Percentiles rank a stretch among this genome's conserved stretches.
These are phyloP conservation scores for Holcopasites calliopsidis DNA, from an alignment of 1,140 invertebrate species.

Conservation along the genomic window DNA sequence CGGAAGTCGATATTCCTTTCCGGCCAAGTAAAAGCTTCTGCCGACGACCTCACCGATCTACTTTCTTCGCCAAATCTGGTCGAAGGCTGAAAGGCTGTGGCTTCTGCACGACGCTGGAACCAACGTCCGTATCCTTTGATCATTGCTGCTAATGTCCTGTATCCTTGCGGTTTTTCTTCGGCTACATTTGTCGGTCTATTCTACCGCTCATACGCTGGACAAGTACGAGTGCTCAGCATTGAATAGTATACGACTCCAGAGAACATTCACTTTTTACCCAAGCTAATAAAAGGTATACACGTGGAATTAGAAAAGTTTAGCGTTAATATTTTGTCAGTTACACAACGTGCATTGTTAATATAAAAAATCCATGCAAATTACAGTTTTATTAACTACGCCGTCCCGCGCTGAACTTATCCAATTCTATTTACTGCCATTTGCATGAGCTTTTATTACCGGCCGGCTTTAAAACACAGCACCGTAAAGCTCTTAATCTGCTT, in stretches of 20 bases:
- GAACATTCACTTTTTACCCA: no score
- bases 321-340: no score
- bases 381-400: no score
- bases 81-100: slow-evolving; percentile 37
- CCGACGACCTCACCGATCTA: slow-evolving; percentile 44
- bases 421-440: no score
- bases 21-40: slow-evolving; percentile 59
- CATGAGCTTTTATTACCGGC: neutral
- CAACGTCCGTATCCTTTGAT: slow-evolving; percentile 40
- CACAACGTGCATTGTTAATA: no score
- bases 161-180: slow-evolving; percentile 1
- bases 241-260: neutral
- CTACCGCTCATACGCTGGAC: neutral
- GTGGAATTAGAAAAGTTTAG: no score
- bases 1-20: slow-evolving; percentile 69
- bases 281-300: no score
- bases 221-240: neutral
- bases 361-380: no score
- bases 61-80: slow-evolving; percentile 51
- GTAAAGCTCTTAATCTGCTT: neutral
- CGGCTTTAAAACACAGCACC: neutral
- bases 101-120: slow-evolving; percentile 20
- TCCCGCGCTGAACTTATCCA: no score
- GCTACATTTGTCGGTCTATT: neutral
- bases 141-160: slow-evolving; percentile 45